A percentile compares a stretch with the other conserved stretches of the same genome.
Conservation (phyloP, 2,888 invertebrate species). For the Tuta absoluta region DNA sequence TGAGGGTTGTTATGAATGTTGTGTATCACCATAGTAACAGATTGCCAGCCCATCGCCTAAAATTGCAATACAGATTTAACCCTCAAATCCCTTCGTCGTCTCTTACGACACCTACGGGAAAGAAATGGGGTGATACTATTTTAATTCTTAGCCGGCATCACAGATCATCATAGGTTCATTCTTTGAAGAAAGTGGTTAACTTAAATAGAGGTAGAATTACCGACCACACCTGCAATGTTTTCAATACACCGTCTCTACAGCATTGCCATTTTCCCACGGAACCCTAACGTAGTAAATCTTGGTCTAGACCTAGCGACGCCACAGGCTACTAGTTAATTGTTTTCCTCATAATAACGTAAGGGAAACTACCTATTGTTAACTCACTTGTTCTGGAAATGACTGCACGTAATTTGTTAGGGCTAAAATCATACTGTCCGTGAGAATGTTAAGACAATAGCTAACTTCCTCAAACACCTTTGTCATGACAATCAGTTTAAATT, state of each 20-base stretch:
- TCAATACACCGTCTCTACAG: background rate
- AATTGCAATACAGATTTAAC: no score
- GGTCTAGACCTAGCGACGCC: background rate
- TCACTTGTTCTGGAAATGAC: slow-evolving; percentile 15
- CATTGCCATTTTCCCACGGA: slow-evolving; percentile 1
- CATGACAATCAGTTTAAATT: slow-evolving; percentile 4
- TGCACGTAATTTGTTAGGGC: slow-evolving; percentile 1
- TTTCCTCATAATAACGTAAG: slow-evolving; percentile 11
- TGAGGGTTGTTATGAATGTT: no score
- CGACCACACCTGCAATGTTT: background rate
- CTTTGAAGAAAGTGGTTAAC: no score
- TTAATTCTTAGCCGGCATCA: no score
- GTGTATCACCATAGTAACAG: no score
- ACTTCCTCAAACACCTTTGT: slow-evolving; percentile 12
- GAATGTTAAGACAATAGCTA: slow-evolving; percentile 6
- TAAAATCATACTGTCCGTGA: slow-evolving; percentile 18
- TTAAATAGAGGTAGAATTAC: no score
- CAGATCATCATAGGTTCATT: no score
- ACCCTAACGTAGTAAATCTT: background rate
- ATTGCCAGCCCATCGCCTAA: no score
- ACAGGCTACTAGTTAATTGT: slow-evolving; percentile 15
- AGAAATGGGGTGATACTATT: no score
- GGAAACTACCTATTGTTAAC: slow-evolving; percentile 18
- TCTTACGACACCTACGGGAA: no score
- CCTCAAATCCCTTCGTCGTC: no score